Evolutionary conservation across 2,113 vertebrate genomes (phyloP).

Genomic region (Silurus meridionalis): DNA sequence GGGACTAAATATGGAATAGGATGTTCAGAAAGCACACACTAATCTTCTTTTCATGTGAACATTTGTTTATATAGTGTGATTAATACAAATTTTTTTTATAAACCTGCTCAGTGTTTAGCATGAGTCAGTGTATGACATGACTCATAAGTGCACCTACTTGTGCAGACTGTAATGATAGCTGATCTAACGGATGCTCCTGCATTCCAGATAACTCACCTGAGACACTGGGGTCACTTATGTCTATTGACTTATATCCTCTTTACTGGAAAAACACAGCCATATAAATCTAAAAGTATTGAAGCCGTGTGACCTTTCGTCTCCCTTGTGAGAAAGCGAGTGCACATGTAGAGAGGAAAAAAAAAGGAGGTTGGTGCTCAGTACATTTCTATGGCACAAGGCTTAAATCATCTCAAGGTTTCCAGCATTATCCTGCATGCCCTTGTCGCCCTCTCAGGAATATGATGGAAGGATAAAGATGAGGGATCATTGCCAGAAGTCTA

Average conservation of each 20-base stretch:
- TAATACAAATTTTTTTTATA: not conserved
- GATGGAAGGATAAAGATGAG: not conserved
- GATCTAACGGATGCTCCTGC: not conserved
- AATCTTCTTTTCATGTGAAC: too few relatives aligned
- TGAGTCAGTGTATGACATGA: not conserved
- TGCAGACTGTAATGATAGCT: not conserved
- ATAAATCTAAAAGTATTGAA: not conserved
- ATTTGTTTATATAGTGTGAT: too few relatives aligned
- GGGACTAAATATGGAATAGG: too few relatives aligned
- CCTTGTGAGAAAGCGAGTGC: not conserved
- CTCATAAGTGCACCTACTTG: not conserved
- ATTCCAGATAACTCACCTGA: not conserved
- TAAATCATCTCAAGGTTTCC: not conserved
- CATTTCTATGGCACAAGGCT: not conserved
- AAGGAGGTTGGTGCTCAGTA: not conserved
- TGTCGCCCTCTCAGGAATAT: not conserved
- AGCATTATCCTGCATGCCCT: not conserved
- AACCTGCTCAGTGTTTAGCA: not conserved
- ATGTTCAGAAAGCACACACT: too few relatives aligned
- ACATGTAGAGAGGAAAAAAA: not conserved
- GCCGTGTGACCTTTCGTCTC: not conserved
- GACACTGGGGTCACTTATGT: not conserved
- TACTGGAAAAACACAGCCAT: constrained; percentile 2
- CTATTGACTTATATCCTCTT: constrained; percentile 16
- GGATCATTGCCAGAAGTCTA: not conserved